Conservation (phyloP, 1,140 invertebrate species). For the Apis dorsata region DNA sequence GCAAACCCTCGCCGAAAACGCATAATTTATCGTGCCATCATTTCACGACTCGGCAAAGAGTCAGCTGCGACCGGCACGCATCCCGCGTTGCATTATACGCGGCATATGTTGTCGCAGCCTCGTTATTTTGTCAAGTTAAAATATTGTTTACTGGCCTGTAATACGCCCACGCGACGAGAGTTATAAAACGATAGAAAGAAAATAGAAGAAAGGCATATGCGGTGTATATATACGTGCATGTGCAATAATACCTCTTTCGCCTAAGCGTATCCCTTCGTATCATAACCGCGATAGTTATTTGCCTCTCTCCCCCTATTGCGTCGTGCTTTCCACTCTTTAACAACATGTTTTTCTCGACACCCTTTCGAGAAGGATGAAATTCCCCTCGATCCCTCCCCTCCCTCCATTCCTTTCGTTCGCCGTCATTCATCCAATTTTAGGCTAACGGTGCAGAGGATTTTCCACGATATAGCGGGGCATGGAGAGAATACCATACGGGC, state of each 20-base stretch:
- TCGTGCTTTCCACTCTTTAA: constrained; percentile 33
- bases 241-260: constrained; percentile 42
- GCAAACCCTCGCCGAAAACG: neutral
- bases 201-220: constrained; percentile 25
- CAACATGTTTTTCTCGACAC: constrained; percentile 74
- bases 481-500: constrained; percentile 73
- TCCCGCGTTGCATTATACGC: neutral
- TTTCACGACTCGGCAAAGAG: constrained; percentile 6
- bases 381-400: neutral
- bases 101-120: constrained; percentile 29
- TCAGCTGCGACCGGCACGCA: constrained; percentile 35
- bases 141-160: constrained; percentile 38
- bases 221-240: neutral
- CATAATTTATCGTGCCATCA: constrained; percentile 41
- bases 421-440: constrained; percentile 59
- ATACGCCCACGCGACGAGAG: constrained; percentile 30
- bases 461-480: constrained; percentile 69
- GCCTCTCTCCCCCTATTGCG: neutral
- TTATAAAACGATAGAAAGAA: constrained; percentile 15
- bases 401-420: constrained; percentile 22
- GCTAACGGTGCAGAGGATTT: constrained; percentile 53
- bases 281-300: constrained; percentile 12
- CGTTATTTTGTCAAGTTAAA: constrained; percentile 37
- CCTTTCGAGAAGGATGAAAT: constrained; percentile 64
- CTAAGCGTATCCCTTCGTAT: neutral